These are phyloP conservation scores for Pocillopora verrucosa DNA, from an alignment of 64 coral and sea anemone genomes.

Conservation along the genomic window DNA sequence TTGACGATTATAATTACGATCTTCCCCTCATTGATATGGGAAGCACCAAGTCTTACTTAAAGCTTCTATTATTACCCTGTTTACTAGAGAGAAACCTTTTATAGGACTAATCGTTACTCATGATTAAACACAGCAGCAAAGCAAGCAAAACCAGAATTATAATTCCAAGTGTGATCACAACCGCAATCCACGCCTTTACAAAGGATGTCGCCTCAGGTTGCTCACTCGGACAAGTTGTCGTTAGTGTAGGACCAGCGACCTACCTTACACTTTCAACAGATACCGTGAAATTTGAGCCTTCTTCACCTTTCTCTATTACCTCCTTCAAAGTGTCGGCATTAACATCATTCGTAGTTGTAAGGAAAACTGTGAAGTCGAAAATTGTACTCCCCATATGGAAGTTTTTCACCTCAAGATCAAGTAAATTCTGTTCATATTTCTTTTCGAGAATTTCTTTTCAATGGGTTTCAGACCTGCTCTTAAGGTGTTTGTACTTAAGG, in stretches of 20 bases:
- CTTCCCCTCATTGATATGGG: too few species aligned
- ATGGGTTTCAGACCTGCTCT: not conserved
- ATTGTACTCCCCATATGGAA: not conserved
- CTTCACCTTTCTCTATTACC: constrained; percentile 2
- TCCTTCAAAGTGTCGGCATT: not conserved
- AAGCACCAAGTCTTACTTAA: too few species aligned
- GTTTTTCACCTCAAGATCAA: not conserved
- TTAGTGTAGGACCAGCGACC: not conserved
- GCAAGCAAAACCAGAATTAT: too few species aligned
- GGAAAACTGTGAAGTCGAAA: constrained; percentile 24
- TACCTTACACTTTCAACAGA: not conserved
- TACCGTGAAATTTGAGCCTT: not conserved
- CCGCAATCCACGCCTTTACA: too few species aligned
- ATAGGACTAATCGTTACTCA: too few species aligned
- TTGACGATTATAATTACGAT: too few species aligned
- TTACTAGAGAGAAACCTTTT: too few species aligned
- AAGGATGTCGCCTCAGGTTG: too few species aligned
- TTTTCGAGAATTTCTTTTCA: not conserved
- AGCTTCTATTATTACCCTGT: too few species aligned
- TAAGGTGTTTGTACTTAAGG: not conserved
- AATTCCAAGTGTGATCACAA: too few species aligned
- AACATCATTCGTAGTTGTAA: not conserved
- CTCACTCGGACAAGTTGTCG: not conserved
- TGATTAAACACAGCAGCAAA: too few species aligned
- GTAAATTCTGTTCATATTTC: not conserved